phyloP scores from a whole-genome alignment of 53 echinoderm and acorn worm genomes.

The Stichopus horrens region DNA sequence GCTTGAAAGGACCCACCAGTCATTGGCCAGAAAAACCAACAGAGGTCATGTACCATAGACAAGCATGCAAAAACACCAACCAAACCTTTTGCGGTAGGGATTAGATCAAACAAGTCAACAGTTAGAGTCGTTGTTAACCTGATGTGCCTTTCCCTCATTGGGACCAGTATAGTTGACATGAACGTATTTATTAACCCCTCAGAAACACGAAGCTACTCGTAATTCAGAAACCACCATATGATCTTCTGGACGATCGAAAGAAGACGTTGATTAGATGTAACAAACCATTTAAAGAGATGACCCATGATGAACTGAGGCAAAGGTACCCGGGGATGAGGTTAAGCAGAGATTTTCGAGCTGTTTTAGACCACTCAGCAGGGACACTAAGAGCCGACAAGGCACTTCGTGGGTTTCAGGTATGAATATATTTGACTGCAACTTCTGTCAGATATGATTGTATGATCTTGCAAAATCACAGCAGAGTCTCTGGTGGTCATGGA shows the following conservation, averaged over 20 bases:
- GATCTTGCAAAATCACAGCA: background rate
- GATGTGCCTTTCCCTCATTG: too few species aligned
- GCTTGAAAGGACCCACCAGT: too few species aligned
- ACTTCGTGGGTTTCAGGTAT: constrained; percentile 73
- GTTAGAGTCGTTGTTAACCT: too few species aligned
- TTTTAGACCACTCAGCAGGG: constrained; percentile 74
- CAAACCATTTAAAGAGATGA: constrained; percentile 53
- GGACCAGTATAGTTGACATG: too few species aligned
- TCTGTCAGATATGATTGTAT: too few species aligned
- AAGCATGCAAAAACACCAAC: too few species aligned
- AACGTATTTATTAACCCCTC: background rate
- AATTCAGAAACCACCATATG: constrained; percentile 46
- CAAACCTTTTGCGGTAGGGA: too few species aligned
- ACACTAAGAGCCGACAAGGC: constrained; percentile 70
- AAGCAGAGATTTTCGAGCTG: constrained; percentile 16
- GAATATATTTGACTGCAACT: background rate
- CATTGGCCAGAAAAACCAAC: too few species aligned
- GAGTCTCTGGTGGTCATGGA: background rate
- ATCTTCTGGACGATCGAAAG: constrained; percentile 20
- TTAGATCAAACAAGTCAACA: too few species aligned
- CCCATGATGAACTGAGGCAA: constrained; percentile 47
- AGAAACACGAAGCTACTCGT: constrained; percentile 51
- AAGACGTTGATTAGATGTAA: constrained; percentile 31
- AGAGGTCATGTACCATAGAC: too few species aligned
- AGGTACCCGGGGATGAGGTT: constrained; percentile 55